phyloP scores from a whole-genome alignment of 2,888 invertebrate species.

The Orthosia cruda region DNA sequence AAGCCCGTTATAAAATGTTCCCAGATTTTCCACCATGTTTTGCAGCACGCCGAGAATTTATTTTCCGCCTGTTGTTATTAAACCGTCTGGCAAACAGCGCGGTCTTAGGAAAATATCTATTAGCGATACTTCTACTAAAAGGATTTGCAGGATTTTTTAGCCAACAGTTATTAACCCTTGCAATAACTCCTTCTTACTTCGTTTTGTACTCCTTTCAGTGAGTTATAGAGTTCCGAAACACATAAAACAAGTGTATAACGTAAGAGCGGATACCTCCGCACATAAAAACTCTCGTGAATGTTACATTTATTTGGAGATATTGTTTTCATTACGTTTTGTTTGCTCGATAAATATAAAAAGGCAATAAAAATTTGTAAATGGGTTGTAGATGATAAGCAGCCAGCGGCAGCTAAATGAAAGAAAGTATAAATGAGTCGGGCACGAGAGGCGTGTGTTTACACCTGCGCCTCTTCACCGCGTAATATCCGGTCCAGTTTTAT shows the following conservation, averaged over 20 bases:
- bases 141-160: constrained; percentile 50
- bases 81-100: constrained; percentile 13
- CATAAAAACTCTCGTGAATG: constrained; percentile 67
- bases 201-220: constrained; percentile 56
- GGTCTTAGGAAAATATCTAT: constrained; percentile 45
- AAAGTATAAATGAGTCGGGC: constrained; percentile 82
- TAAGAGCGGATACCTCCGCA: constrained; percentile 61
- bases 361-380: constrained; percentile 69
- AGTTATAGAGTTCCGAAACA: constrained; percentile 69
- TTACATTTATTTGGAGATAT: constrained; percentile 70
- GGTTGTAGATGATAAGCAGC: constrained; percentile 69
- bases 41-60: constrained; percentile 26
- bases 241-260: constrained; percentile 67
- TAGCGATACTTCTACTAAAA: constrained; percentile 57
- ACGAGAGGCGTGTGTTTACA: constrained; percentile 83
- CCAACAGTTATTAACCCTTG: constrained; percentile 54
- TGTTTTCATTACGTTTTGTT: constrained; percentile 73
- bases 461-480: constrained; percentile 87
- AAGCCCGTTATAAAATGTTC: constrained; percentile 22
- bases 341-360: constrained; percentile 68
- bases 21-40: constrained; percentile 39
- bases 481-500: constrained; percentile 90
- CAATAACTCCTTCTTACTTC: constrained; percentile 59
- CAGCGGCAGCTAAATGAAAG: constrained; percentile 80
- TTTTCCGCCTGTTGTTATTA: constrained; percentile 40